phyloP scores from a whole-genome alignment of 2,888 invertebrate genomes.

The Nephrotoma guestfalica region DNA sequence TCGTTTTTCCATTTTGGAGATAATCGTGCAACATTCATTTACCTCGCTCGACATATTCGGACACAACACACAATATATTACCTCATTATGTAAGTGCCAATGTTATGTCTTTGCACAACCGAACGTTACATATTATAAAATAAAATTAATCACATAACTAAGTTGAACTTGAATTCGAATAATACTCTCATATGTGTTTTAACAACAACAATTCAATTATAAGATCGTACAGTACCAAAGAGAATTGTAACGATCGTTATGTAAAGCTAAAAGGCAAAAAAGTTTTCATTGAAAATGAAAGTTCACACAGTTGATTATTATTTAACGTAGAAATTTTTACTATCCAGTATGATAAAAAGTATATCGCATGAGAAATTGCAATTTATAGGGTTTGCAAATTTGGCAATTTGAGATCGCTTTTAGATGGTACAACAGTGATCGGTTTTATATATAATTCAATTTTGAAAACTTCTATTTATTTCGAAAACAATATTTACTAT shows the following conservation, averaged over 20 bases:
- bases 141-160: background rate
- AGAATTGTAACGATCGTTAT: background rate
- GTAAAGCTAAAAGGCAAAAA: background rate
- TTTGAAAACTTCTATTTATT: too few relatives aligned
- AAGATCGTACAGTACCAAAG: background rate
- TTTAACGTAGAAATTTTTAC: background rate
- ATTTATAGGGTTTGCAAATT: too few relatives aligned
- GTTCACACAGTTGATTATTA: background rate
- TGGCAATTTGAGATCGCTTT: too few relatives aligned
- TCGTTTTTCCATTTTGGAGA: background rate
- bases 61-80: background rate
- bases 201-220: background rate
- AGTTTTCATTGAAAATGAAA: background rate
- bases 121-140: background rate
- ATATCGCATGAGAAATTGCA: too few relatives aligned
- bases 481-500: too few relatives aligned
- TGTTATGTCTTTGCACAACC: background rate
- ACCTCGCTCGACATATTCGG: background rate
- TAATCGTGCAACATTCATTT: background rate
- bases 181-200: background rate
- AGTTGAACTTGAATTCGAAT: background rate
- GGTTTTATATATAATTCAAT: too few relatives aligned
- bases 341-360: background rate
- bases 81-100: background rate
- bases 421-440: too few relatives aligned